Evolutionary conservation across 2,797 vertebrate genomes (phyloP).

Genomic region (Ambastaia sidthimunki): DNA sequence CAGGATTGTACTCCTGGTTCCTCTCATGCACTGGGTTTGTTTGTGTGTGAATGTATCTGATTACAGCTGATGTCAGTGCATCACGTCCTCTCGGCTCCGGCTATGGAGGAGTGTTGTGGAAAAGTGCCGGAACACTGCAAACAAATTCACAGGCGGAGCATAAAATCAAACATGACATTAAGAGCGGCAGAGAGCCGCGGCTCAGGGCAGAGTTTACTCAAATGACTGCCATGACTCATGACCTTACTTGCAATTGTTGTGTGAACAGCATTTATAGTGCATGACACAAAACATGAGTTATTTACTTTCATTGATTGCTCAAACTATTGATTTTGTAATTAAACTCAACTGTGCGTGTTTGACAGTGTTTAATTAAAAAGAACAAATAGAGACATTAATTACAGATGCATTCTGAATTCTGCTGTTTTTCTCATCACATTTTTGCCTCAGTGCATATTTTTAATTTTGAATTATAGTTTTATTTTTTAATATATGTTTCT

Average conservation of each 20-base stretch:
- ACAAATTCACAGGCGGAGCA: not conserved
- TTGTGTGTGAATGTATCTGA: not conserved
- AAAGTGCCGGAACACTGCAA: not conserved
- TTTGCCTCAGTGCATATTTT: too few relatives aligned
- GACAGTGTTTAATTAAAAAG: too few relatives aligned
- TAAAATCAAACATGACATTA: slow-evolving; percentile 58
- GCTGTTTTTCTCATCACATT: too few relatives aligned
- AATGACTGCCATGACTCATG: not conserved
- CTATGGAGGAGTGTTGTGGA: slow-evolving; percentile 15
- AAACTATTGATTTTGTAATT: not conserved
- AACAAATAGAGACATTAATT: too few relatives aligned
- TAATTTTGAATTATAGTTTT: too few relatives aligned
- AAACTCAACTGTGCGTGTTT: not conserved
- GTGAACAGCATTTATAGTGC: not conserved
- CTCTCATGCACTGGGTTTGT: not conserved
- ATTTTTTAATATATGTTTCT: too few relatives aligned
- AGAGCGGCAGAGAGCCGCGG: slow-evolving; percentile 30
- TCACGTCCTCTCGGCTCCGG: slow-evolving; percentile 21
- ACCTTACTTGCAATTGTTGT: not conserved
- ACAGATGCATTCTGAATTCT: too few relatives aligned
- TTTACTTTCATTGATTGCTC: not conserved
- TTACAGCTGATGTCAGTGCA: not conserved
- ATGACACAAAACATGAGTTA: too few relatives aligned
- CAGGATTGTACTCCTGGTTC: not conserved
- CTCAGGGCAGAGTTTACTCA: not conserved